Evolutionary conservation across 2,888 invertebrate genomes (phyloP).

Genomic region (Lordiphosa fenestrarum): DNA sequence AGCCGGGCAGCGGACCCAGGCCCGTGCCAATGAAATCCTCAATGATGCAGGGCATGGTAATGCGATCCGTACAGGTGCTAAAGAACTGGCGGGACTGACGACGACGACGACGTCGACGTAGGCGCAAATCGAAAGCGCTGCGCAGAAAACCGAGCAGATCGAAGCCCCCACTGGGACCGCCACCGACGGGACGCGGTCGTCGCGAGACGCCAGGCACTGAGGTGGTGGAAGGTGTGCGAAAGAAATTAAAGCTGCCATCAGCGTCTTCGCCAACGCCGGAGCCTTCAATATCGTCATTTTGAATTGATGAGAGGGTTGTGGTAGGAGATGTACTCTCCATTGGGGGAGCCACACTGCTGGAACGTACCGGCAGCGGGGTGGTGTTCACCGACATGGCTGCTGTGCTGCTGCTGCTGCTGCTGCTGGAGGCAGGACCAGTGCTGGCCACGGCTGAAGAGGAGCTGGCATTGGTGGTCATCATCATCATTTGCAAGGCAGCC

Average conservation of each 20-base stretch:
- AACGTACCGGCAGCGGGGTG: constrained; percentile 41
- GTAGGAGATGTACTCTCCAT: constrained; percentile 21
- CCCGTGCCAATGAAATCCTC: constrained; percentile 89
- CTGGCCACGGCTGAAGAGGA: constrained; percentile 9
- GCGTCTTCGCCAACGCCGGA: constrained; percentile 81
- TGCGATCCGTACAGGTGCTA: constrained; percentile 84
- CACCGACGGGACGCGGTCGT: constrained; percentile 67
- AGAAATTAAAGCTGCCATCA: constrained; percentile 44
- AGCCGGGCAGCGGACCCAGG: constrained; percentile 81
- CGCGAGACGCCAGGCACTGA: constrained; percentile 53
- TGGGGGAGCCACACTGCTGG: constrained; percentile 35
- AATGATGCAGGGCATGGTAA: constrained; percentile 91
- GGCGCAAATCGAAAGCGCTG: constrained; percentile 69
- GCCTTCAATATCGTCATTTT: constrained; percentile 81
- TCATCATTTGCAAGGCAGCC: constrained; percentile 16
- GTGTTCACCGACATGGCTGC: constrained; percentile 30
- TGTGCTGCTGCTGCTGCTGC: too few relatives aligned
- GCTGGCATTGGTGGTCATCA: constrained; percentile 18
- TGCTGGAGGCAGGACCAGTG: constrained; percentile 2
- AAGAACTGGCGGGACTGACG: constrained; percentile 66
- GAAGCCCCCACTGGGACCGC: constrained; percentile 60
- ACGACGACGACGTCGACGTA: constrained; percentile 42
- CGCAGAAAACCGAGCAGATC: constrained; percentile 78
- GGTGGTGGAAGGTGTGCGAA: constrained; percentile 39
- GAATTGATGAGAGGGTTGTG: constrained; percentile 39